Conservation (phyloP, 2,888 invertebrate genomes). For the Sesia apiformis region DNA sequence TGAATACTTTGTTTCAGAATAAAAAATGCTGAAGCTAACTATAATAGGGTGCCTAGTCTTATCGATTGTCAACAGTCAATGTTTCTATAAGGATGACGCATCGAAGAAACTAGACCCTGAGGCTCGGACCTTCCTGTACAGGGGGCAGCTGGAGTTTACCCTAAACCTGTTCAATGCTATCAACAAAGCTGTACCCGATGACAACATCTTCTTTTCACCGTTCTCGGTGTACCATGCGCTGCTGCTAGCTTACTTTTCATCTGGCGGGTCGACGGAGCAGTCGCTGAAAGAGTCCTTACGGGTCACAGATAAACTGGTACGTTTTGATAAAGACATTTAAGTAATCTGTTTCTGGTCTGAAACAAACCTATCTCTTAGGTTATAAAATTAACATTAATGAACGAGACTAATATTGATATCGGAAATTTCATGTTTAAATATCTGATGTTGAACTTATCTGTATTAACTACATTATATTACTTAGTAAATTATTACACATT, state of each 20-base stretch:
- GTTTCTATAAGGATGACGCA: constrained; percentile 59
- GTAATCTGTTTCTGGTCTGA: too few species aligned
- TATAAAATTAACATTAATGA: too few species aligned
- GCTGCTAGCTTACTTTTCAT: constrained; percentile 84
- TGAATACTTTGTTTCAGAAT: constrained; percentile 20
- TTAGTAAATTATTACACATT: too few species aligned
- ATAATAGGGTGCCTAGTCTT: constrained; percentile 28
- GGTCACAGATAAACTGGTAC: constrained; percentile 73
- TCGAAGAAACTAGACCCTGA: constrained; percentile 57
- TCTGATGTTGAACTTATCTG: too few species aligned
- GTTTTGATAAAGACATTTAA: constrained; percentile 8
- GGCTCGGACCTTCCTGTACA: constrained; percentile 43
- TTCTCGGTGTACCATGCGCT: constrained; percentile 89
- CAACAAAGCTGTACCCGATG: constrained; percentile 77
- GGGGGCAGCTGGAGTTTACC: constrained; percentile 79
- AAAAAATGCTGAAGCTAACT: constrained; percentile 42
- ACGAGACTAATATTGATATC: neutral
- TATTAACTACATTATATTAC: too few species aligned
- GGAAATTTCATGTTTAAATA: neutral
- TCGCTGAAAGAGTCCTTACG: constrained; percentile 77
- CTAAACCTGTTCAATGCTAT: constrained; percentile 80
- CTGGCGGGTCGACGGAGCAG: constrained; percentile 81
- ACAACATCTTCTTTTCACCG: constrained; percentile 91
- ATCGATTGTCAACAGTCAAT: constrained; percentile 46
- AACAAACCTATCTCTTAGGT: too few species aligned